Percentiles rank a stretch among this genome's conserved stretches.
phyloP scores from a whole-genome alignment of 2,888 invertebrate species.

The Netelia fuscicornis region DNA sequence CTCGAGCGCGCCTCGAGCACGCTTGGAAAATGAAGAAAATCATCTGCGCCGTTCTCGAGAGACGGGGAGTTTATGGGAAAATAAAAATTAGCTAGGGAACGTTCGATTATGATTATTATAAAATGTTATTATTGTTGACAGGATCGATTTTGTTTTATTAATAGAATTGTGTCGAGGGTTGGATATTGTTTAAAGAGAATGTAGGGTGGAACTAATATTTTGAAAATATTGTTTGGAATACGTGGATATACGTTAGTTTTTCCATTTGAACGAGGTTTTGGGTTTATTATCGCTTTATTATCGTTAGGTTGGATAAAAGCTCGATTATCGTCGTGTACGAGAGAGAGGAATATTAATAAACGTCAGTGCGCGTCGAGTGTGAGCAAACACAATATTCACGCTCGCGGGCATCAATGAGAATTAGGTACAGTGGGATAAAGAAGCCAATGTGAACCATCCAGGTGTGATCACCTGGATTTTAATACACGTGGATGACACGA shows the following conservation, averaged over 20 bases:
- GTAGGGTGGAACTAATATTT: background rate
- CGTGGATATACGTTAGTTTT: background rate
- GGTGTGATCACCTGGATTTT: conserved; percentile 67
- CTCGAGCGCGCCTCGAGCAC: background rate
- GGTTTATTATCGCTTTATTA: conserved; percentile 18
- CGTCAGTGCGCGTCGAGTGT: conserved; percentile 57
- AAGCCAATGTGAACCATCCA: conserved; percentile 76
- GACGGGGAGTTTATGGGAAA: background rate
- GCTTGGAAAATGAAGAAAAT: conserved; percentile 10
- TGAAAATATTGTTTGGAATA: background rate
- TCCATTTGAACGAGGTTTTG: background rate
- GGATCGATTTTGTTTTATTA: background rate
- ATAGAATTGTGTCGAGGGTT: background rate
- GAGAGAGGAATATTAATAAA: conserved; percentile 68
- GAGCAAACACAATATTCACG: conserved; percentile 73
- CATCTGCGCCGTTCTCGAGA: background rate
- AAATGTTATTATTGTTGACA: too few relatives aligned
- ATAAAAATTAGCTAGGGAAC: background rate
- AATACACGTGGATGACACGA: conserved; percentile 25
- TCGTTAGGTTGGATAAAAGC: conserved; percentile 3
- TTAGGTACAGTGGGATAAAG: conserved; percentile 71
- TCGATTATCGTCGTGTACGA: conserved; percentile 10
- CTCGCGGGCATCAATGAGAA: conserved; percentile 58
- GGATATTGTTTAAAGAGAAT: background rate
- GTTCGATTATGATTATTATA: background rate